Conservation (phyloP, 2,797 vertebrate species). For the Toxotes lorentzi region DNA sequence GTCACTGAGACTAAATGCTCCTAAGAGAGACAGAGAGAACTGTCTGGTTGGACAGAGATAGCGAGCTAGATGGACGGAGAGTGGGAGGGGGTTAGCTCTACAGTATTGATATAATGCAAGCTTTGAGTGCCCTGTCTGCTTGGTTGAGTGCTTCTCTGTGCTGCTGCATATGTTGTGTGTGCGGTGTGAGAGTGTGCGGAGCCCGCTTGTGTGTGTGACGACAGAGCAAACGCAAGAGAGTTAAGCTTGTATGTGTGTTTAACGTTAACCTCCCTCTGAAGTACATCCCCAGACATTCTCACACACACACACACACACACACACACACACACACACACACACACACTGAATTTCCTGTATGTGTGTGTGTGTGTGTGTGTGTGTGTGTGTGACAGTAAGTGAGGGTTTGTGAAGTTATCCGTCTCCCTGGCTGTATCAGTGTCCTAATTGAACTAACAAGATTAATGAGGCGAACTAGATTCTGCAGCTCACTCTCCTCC, state of each 20-base stretch:
- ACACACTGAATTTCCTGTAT: conserved; percentile 12
- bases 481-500: conserved; percentile 61
- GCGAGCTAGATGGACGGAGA: conserved; percentile 57
- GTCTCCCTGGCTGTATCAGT: conserved; percentile 66
- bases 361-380: conserved; percentile 25
- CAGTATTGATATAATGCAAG: conserved; percentile 79
- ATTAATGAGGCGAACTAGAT: conserved; percentile 81
- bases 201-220: conserved; percentile 2
- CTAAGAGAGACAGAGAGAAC: conserved; percentile 72
- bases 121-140: conserved; percentile 78
- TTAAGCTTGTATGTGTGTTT: conserved; percentile 70
- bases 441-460: conserved; percentile 84
- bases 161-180: conserved; percentile 71
- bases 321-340: background rate
- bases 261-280: conserved; percentile 68
- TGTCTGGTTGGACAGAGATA: conserved; percentile 71
- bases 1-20: conserved; percentile 83
- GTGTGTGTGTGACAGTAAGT: conserved; percentile 6
- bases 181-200: conserved; percentile 40
- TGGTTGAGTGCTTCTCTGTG: conserved; percentile 71
- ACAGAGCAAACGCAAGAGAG: conserved; percentile 31
- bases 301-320: conserved; percentile 6
- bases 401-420: conserved; percentile 59
- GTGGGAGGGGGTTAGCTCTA: conserved; percentile 75
- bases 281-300: conserved; percentile 57